Conservation (phyloP, 2,888 invertebrate genomes). For the Odontothrips loti region DNA sequence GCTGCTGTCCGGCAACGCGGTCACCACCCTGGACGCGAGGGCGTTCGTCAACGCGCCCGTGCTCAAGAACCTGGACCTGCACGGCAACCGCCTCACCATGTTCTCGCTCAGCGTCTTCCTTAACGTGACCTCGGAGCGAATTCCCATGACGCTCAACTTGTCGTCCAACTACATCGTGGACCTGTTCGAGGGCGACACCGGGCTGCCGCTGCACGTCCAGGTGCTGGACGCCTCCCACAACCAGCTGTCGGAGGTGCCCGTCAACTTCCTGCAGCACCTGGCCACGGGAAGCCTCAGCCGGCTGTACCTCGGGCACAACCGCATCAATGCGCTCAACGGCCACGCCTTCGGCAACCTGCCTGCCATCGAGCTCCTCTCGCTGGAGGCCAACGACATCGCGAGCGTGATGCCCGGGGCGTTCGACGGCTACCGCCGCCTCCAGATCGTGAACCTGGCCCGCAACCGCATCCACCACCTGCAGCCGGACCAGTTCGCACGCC, state of each 20-base stretch:
- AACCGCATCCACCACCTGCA: constrained; percentile 73
- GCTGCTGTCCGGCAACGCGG: constrained; percentile 76
- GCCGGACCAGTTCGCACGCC: constrained; percentile 72
- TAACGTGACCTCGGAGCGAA: constrained; percentile 61
- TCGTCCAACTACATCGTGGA: constrained; percentile 63
- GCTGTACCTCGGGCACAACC: constrained; percentile 70
- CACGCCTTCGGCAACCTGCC: constrained; percentile 69
- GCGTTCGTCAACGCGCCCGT: constrained; percentile 73
- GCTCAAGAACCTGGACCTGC: constrained; percentile 73
- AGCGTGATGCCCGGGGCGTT: constrained; percentile 71
- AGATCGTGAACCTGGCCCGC: constrained; percentile 72
- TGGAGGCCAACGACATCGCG: constrained; percentile 70
- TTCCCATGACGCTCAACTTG: constrained; percentile 68
- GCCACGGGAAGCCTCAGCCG: constrained; percentile 61
- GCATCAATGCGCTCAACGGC: constrained; percentile 63
- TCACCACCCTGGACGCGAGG: constrained; percentile 65
- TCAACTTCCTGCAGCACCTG: constrained; percentile 59
- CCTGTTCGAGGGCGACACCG: constrained; percentile 48
- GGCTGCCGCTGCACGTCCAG: constrained; percentile 55
- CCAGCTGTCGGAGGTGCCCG: constrained; percentile 49
- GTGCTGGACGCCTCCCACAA: constrained; percentile 53
- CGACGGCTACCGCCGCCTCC: constrained; percentile 66
- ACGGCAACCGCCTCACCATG: constrained; percentile 68
- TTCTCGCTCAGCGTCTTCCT: constrained; percentile 64
- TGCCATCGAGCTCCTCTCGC: constrained; percentile 66